These are phyloP conservation scores for Drosophila jambulina DNA, from an alignment of 1,140 invertebrate species.

Conservation along the genomic window DNA sequence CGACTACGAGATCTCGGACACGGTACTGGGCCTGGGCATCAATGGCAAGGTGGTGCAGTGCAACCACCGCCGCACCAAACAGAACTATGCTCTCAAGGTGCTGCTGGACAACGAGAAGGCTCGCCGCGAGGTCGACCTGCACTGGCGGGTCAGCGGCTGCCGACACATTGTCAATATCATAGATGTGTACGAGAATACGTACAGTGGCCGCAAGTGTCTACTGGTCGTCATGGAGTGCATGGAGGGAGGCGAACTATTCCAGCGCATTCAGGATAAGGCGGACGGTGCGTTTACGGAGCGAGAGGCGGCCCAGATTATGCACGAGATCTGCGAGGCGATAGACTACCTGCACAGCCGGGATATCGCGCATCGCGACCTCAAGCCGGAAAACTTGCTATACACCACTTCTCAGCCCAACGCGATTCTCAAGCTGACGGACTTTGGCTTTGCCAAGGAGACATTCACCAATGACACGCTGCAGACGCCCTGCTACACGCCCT, in stretches of 20 bases:
- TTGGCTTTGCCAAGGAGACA: constrained; percentile 99
- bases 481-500: constrained; percentile 99
- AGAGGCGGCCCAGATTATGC: constrained; percentile 92
- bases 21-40: constrained; percentile 98
- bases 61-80: constrained; percentile 88
- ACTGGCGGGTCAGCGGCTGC: constrained; percentile 96
- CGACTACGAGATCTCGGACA: constrained; percentile 97
- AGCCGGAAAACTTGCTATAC: constrained; percentile 96
- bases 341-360: constrained; percentile 97
- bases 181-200: constrained; percentile 98
- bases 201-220: constrained; percentile 95
- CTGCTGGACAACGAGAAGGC: constrained; percentile 96
- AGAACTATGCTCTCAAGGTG: constrained; percentile 96
- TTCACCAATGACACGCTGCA: constrained; percentile 94
- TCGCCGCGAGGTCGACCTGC: constrained; percentile 96
- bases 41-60: constrained; percentile 97
- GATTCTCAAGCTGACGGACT: constrained; percentile 98
- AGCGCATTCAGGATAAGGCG: constrained; percentile 97
- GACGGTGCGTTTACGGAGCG: constrained; percentile 98
- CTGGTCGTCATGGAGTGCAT: constrained; percentile 99
- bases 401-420: constrained; percentile 90
- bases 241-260: constrained; percentile 98
- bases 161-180: constrained; percentile 96
- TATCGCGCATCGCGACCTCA: constrained; percentile 98
- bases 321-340: constrained; percentile 98